Base-by-base conservation (phyloP, 1,140 invertebrate species). In the Popillia japonica region DNA sequence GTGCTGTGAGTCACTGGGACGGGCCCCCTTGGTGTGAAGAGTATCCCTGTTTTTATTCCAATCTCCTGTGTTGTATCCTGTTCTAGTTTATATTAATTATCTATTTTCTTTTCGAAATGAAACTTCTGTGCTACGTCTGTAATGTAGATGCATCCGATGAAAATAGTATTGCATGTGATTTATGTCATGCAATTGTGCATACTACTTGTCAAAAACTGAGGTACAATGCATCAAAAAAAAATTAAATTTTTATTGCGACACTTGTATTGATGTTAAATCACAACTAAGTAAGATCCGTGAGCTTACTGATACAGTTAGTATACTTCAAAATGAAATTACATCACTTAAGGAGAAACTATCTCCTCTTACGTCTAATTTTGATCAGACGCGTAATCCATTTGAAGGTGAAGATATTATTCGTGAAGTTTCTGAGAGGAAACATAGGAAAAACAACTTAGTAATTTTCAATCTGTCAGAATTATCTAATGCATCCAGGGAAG, bases 141-240 rank as follows among this genome's bases (percentile, higher is more conserved):
- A 48, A 48, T 10, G 44, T 17, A 48, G 44, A 48, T 48, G 44
- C 44, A 48, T 48, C 44, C n/a, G 44, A 48, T 48, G 44, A 48
- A 48, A 48, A 48, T 48, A 7, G 8, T 48, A 48, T 48, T 48
- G 44, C 44, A 2, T 48, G 44, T 17, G 44, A 48, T 17, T 48
- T 48, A 48, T 48, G 44, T 48, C 44, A 48, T 17, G 44, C 44
- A 48, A 48, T 48, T 48, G 44, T 48, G 44, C 44, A 48, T 48
- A 48, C 44, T 2, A 48, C 44, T 7, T 48, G n/a, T 48, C 44
- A 48, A 48, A 7, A 17, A 48, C 44, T 48, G 44, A 48, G 44
- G 44, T 48, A 48, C 44, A 48, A 48, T 48, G 27, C 27, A 34
- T 34, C 27, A 34, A 34, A 34, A 34, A 34, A 4, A 34, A 34